Base-by-base conservation (phyloP, 2,888 invertebrate species). In the Polylopha cassiicola region DNA sequence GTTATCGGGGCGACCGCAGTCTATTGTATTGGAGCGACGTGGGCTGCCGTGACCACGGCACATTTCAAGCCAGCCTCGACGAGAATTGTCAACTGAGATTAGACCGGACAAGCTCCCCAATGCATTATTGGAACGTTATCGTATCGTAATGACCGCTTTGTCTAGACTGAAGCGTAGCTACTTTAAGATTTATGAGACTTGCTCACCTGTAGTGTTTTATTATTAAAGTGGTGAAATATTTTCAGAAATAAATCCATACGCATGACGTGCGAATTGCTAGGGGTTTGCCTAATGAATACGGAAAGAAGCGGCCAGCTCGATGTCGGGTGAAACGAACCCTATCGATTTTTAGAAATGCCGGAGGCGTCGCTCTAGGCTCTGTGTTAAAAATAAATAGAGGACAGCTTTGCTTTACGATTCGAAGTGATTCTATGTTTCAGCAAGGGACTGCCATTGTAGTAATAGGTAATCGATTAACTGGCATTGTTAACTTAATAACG, bases 281-380 rank as follows among this genome's bases (percentile, higher is more conserved):
- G 23, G 28, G 29, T 20, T 41, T 16, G 23, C 27, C 34, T 34
- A 28, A 32, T 36, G 34, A 41, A 41, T 36, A 41, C 34, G 36
- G 30, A 41, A 30, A 41, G 41, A 34, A 36, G 36, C 29, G 24
- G 22, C 30, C 34, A 41, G 36, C 34, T 16, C 16, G 36, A 20
- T 14, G 30, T 43, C 31, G 47, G 46, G 22, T 33, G 41, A 47
- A 48, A 45, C 46, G 46, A 54, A 51, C 61, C 58, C 55, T 65
- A 71, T 71, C 56, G 71, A 70, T 71, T 66, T 67, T 63, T 53
- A 53, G 56, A 39, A n/a, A n/a, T n/a, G n/a, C n/a, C 23, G 6
- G 24, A 28, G 20, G 13, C 28, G 18, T 13, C 27, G 20, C n/a
- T 17, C 17, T 17, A 4, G 11, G 17, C 14, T 28, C 9, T 20